These are phyloP conservation scores for Fistularia tabacaria DNA, from an alignment of 2,797 vertebrate genomes.

Conservation along the genomic window DNA sequence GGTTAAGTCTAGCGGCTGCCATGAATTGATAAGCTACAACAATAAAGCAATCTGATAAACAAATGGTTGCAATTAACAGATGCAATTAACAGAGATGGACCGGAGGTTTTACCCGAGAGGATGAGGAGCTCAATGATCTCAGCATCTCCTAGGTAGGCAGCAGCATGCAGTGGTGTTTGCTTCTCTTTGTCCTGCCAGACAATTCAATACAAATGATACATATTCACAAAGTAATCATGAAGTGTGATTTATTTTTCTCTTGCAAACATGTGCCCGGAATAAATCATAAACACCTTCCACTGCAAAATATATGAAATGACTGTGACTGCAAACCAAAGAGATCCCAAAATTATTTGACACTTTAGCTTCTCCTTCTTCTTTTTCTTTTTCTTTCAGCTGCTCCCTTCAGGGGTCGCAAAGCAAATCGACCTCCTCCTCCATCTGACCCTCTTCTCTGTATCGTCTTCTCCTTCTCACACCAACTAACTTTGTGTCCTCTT, in stretches of 20 bases:
- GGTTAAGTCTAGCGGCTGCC: too few relatives aligned
- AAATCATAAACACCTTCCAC: background rate
- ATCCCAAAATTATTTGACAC: conserved; percentile 22
- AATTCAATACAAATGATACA: background rate
- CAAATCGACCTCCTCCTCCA: too few relatives aligned
- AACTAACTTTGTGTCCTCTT: too few relatives aligned
- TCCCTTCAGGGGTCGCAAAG: too few relatives aligned
- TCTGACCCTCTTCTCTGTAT: too few relatives aligned
- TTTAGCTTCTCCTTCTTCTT: too few relatives aligned
- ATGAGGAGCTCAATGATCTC: conserved; percentile 98
- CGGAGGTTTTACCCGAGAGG: conserved; percentile 84
- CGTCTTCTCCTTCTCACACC: too few relatives aligned
- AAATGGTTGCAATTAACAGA: background rate
- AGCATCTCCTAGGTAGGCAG: conserved; percentile 93
- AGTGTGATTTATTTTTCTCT: background rate
- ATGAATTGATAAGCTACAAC: too few relatives aligned
- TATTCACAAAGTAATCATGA: background rate
- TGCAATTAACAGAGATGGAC: background rate
- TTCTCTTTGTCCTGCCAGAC: conserved; percentile 89
- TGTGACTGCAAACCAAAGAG: conserved; percentile 33
- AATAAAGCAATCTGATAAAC: too few relatives aligned
- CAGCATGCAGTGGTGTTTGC: conserved; percentile 95
- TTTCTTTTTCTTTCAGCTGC: too few relatives aligned
- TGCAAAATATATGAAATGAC: conserved; percentile 36
- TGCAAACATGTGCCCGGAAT: background rate